These are phyloP conservation scores for Emydoidea blandingii DNA, from an alignment of 2,797 vertebrate genomes.

Conservation along the genomic window DNA sequence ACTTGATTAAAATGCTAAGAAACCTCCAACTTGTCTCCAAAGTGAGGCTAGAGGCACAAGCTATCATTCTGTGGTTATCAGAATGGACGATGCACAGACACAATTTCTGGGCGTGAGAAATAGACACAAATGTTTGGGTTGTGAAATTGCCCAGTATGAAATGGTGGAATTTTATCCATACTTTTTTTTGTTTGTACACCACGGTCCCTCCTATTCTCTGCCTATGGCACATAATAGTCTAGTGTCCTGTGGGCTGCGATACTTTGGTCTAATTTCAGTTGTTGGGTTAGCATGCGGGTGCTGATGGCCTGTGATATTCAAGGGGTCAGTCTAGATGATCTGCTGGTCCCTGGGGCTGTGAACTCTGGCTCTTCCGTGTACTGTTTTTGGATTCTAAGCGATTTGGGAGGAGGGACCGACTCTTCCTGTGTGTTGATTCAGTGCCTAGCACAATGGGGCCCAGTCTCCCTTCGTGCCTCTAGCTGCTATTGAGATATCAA, in stretches of 20 bases:
- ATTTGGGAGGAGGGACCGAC: rapidly evolving
- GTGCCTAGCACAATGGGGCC: not conserved
- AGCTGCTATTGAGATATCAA: not conserved
- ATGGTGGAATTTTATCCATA: not conserved
- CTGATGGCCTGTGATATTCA: too few species aligned
- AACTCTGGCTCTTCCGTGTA: not conserved
- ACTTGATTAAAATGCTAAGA: too few species aligned
- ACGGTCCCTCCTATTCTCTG: too few species aligned
- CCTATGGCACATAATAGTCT: too few species aligned
- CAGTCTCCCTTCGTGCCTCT: not conserved
- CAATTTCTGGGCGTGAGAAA: not conserved
- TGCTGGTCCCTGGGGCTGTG: not conserved
- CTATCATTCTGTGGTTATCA: not conserved
- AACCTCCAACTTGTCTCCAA: not conserved
- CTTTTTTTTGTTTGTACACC: not conserved
- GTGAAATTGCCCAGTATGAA: rapidly evolving
- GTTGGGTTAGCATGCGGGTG: too few species aligned
- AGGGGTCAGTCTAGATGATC: too few species aligned
- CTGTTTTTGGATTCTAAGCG: rapidly evolving
- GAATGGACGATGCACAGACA: not conserved
- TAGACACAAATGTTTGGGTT: not conserved
- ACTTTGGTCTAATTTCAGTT: too few species aligned
- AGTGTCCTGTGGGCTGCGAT: too few species aligned
- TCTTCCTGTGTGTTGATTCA: not conserved
- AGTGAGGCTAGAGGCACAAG: rapidly evolving